Percentiles rank a stretch among this genome's conserved stretches.
These are phyloP conservation scores for Sanderia malayensis DNA, from an alignment of 30 jellyfish, hydroid and myxozoan species.

Conservation along the genomic window DNA sequence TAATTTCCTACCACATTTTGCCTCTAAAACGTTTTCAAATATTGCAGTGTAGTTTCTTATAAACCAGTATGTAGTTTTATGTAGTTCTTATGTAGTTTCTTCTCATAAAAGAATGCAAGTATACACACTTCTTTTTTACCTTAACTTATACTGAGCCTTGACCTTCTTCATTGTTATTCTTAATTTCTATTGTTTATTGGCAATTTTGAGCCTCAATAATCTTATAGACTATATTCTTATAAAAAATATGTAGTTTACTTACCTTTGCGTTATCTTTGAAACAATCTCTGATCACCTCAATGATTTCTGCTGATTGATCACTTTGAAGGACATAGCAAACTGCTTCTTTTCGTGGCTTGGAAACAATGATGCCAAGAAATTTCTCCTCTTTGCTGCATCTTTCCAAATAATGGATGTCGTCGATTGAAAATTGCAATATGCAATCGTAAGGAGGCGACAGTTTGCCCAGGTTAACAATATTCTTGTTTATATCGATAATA, in stretches of 20 bases:
- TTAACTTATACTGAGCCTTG: too few species aligned
- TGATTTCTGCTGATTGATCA: slow-evolving; percentile 78
- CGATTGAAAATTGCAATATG: slow-evolving; percentile 56
- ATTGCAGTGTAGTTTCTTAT: too few species aligned
- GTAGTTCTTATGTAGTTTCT: too few species aligned
- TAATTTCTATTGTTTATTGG: too few species aligned
- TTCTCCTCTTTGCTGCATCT: slow-evolving; percentile 58
- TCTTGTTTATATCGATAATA: slow-evolving; percentile 56
- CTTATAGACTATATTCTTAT: too few species aligned
- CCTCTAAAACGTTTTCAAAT: too few species aligned
- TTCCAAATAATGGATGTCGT: slow-evolving; percentile 66
- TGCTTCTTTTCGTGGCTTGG: slow-evolving; percentile 92
- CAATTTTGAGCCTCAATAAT: too few species aligned
- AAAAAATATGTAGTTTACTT: background rate
- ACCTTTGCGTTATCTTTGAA: slow-evolving; percentile 67
- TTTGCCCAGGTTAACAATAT: slow-evolving; percentile 48
- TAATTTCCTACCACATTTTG: too few species aligned
- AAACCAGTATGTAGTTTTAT: too few species aligned
- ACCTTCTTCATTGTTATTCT: too few species aligned
- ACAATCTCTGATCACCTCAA: slow-evolving; percentile 63
- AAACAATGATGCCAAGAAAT: slow-evolving; percentile 74
- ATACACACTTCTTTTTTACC: too few species aligned
- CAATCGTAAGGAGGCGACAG: slow-evolving; percentile 71
- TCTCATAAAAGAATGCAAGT: too few species aligned
- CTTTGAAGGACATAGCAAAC: slow-evolving; percentile 78